Conservation (phyloP, 1,140 invertebrate species). For the Drosophila sechellia region DNA sequence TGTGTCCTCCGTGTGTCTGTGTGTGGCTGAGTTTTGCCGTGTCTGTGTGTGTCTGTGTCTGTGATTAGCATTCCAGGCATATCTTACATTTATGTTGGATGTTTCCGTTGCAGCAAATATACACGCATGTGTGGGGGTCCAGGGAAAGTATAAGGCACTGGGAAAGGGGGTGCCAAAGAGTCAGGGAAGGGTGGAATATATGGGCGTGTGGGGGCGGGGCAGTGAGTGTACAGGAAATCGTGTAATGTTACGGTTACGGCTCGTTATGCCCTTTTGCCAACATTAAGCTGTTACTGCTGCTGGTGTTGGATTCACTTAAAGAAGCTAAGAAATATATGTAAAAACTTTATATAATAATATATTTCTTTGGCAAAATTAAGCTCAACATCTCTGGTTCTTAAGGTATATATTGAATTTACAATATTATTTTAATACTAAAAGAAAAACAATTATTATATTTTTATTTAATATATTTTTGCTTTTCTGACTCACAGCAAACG, state of each 20-base stretch:
- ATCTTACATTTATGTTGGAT: slow-evolving; percentile 82
- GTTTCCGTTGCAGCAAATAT: slow-evolving; percentile 81
- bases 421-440: no score
- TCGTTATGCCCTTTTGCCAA: slow-evolving; percentile 74
- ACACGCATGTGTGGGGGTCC: slow-evolving; percentile 22
- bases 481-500: neutral
- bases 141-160: neutral
- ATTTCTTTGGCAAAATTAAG: neutral
- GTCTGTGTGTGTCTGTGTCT: slow-evolving; percentile 42
- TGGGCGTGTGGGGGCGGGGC: neutral
- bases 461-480: neutral
- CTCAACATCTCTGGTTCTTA: no score
- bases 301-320: slow-evolving; percentile 21
- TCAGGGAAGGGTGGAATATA: neutral
- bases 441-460: neutral
- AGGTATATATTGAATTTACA: no score
- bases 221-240: slow-evolving; percentile 45
- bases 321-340: neutral
- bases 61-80: slow-evolving; percentile 81
- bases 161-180: neutral
- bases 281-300: slow-evolving; percentile 58
- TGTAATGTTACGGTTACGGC: slow-evolving; percentile 80
- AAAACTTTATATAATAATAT: neutral
- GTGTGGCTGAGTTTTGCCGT: slow-evolving; percentile 5
- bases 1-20: slow-evolving; percentile 14